phyloP scores from a whole-genome alignment of 2,113 vertebrate genomes.

The Eretmochelys imbricata region DNA sequence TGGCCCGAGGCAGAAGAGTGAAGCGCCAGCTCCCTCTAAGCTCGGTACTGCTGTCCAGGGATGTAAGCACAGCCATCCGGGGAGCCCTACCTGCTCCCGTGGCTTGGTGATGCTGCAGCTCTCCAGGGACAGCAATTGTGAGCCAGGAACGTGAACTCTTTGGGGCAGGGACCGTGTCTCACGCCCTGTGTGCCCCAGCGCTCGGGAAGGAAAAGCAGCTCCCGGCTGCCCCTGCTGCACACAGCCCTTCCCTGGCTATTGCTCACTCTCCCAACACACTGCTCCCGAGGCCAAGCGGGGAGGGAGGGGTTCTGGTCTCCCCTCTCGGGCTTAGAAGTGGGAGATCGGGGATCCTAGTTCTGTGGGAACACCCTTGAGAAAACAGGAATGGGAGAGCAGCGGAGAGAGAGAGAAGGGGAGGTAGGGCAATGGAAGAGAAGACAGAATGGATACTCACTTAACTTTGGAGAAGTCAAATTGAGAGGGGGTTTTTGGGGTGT shows the following conservation, averaged over 20 bases:
- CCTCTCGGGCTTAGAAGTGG: fast-evolving
- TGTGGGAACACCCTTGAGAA: background rate
- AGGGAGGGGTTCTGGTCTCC: background rate
- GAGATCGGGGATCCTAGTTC: background rate
- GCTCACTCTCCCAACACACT: fast-evolving
- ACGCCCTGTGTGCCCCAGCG: background rate
- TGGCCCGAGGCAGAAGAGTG: fast-evolving
- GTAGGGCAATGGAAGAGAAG: fast-evolving
- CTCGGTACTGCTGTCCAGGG: too few relatives aligned
- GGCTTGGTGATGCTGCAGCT: fast-evolving
- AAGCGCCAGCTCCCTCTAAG: background rate
- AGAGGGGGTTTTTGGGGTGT: background rate
- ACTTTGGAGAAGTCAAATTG: too few relatives aligned
- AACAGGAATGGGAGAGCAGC: background rate
- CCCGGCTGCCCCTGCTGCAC: fast-evolving
- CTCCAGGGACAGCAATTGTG: fast-evolving
- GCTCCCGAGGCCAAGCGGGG: background rate
- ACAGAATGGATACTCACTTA: too few relatives aligned
- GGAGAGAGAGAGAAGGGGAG: background rate
- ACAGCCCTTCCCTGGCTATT: background rate
- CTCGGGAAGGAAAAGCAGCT: background rate
- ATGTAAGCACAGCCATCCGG: too few relatives aligned
- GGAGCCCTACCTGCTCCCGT: background rate
- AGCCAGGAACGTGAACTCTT: background rate
- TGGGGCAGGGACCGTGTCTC: background rate